Conservation (phyloP, 2,888 invertebrate species). For the Cynaeus angustus region DNA sequence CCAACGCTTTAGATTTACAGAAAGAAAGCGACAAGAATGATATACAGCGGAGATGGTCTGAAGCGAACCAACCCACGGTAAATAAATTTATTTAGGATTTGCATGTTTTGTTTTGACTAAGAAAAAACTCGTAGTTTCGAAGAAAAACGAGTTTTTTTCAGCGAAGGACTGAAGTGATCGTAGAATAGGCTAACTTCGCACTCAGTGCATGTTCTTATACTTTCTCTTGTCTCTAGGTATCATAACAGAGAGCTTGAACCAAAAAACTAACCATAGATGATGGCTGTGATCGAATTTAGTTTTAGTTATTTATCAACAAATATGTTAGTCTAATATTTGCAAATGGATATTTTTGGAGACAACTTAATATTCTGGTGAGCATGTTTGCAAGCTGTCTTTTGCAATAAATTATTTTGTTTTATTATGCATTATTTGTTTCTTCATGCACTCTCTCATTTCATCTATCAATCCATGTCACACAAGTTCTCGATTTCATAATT, state of each 20-base stretch:
- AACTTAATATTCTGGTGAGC: conserved; percentile 62
- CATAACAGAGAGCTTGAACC: conserved; percentile 61
- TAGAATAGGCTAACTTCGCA: conserved; percentile 9
- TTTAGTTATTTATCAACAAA: conserved; percentile 54
- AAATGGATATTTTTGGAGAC: conserved; percentile 62
- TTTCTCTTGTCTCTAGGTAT: conserved; percentile 60
- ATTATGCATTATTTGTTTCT: conserved; percentile 31
- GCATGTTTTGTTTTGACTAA: not conserved
- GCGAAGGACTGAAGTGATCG: not conserved
- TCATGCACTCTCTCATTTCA: conserved; percentile 24
- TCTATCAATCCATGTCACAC: not conserved
- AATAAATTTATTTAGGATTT: conserved; percentile 54
- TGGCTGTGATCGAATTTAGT: conserved; percentile 62
- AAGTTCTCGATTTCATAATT: conserved; percentile 1
- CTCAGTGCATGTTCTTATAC: conserved; percentile 49
- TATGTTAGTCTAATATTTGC: conserved; percentile 43
- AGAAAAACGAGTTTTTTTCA: not conserved
- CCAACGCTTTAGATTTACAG: conserved; percentile 67
- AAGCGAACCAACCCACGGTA: conserved; percentile 68
- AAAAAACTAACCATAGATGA: conserved; percentile 63
- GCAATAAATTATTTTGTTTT: conserved; percentile 23
- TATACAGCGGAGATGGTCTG: conserved; percentile 71
- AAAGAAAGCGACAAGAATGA: conserved; percentile 67
- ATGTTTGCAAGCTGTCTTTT: conserved; percentile 54
- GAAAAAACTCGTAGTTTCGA: no score